These are phyloP conservation scores for Castor canadensis DNA, from an alignment of 2,113 vertebrate species.

Conservation along the genomic window DNA sequence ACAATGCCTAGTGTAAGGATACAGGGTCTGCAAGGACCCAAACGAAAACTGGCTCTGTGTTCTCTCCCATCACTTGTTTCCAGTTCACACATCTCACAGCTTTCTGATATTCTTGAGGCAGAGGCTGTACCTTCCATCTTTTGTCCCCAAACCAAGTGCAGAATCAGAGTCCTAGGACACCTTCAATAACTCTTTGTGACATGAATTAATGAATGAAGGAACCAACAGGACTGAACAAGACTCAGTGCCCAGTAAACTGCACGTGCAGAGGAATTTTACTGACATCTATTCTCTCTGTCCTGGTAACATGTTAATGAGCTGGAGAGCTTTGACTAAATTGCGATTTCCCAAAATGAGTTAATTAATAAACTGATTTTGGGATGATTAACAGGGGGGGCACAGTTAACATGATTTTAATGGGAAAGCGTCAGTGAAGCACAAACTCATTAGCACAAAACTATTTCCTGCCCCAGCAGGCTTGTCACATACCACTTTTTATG, in stretches of 20 bases:
- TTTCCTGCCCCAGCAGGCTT: slow-evolving; percentile 76
- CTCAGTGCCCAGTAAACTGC: neutral
- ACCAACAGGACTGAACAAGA: neutral
- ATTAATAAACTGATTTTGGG: slow-evolving; percentile 81
- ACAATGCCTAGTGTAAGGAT: neutral
- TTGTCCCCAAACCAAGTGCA: neutral
- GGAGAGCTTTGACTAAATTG: slow-evolving; percentile 75
- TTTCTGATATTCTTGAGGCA: neutral
- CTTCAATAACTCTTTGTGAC: neutral
- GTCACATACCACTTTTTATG: slow-evolving; percentile 68
- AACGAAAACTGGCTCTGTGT: too few species aligned
- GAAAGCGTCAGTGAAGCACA: slow-evolving; percentile 76
- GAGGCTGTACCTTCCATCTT: neutral
- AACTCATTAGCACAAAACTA: slow-evolving; percentile 77
- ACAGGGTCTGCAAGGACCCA: neutral
- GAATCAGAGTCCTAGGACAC: neutral
- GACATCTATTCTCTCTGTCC: slow-evolving; percentile 73
- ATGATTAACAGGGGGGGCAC: slow-evolving; percentile 77
- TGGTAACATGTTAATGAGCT: slow-evolving; percentile 77
- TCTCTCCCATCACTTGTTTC: neutral
- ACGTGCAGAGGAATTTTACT: slow-evolving; percentile 26
- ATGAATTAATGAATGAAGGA: neutral
- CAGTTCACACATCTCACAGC: neutral
- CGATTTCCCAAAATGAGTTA: slow-evolving; percentile 79
- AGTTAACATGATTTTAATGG: slow-evolving; percentile 81